phyloP scores from a whole-genome alignment of 2,888 invertebrate species.

The Meganola albula region DNA sequence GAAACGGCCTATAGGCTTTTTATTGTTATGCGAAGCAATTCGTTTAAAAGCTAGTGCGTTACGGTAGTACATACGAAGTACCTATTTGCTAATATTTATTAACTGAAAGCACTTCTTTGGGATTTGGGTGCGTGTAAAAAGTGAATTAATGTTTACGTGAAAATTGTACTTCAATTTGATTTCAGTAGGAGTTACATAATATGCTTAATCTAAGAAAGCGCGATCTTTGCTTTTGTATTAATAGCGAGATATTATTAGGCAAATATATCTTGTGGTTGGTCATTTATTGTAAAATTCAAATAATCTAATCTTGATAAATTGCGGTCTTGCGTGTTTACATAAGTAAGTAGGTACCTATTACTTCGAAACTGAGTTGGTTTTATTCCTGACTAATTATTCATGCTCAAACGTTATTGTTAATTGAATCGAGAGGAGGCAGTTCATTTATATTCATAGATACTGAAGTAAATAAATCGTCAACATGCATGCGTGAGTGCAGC shows the following conservation, averaged over 20 bases:
- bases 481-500: conserved; percentile 58
- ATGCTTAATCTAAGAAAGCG: too few species aligned
- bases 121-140: conserved; percentile 46
- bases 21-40: conserved; percentile 76
- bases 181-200: too few species aligned
- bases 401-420: conserved; percentile 35
- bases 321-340: conserved; percentile 31
- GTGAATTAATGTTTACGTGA: conserved; percentile 43
- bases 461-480: conserved; percentile 47
- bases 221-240: too few species aligned
- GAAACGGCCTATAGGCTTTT: conserved; percentile 70
- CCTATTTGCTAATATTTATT: conserved; percentile 74
- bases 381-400: conserved; percentile 14
- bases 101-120: conserved; percentile 44
- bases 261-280: conserved; percentile 33
- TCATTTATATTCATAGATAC: conserved; percentile 55
- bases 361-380: conserved; percentile 22
- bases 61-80: conserved; percentile 64
- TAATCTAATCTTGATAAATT: conserved; percentile 50
- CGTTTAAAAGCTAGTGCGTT: conserved; percentile 75
- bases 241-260: conserved; percentile 31
- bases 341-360: conserved; percentile 26
- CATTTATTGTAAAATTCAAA: too few species aligned
- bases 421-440: conserved; percentile 57
- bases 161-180: conserved; percentile 32